phyloP scores from a whole-genome alignment of 2,888 invertebrate genomes.

The Orthosia incerta region DNA sequence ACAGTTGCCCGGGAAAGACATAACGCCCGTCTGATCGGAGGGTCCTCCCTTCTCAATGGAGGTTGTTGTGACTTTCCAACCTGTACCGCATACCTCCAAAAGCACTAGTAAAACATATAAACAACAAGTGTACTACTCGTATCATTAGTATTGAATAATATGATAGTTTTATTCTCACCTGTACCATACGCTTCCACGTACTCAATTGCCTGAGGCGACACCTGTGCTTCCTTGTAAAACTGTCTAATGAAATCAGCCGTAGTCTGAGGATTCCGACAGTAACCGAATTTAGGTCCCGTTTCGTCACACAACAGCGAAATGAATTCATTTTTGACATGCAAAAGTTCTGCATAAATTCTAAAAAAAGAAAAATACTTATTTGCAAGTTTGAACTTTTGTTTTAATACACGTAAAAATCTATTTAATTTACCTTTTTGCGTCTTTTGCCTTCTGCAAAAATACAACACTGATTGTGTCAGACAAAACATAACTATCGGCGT shows the following conservation, averaged over 20 bases:
- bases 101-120: too few species aligned
- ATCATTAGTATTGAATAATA: neutral
- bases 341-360: slow-evolving; percentile 92
- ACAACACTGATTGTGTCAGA: slow-evolving; percentile 20
- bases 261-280: slow-evolving; percentile 88
- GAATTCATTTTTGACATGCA: slow-evolving; percentile 92
- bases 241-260: slow-evolving; percentile 88
- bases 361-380: slow-evolving; percentile 34
- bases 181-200: slow-evolving; percentile 97
- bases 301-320: slow-evolving; percentile 88
- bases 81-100: too few species aligned
- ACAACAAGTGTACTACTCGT: too few species aligned
- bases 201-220: slow-evolving; percentile 92
- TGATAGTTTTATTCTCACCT: slow-evolving; percentile 80
- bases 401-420: neutral
- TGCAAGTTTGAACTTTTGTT: neutral
- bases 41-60: too few species aligned
- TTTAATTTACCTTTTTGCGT: slow-evolving; percentile 8
- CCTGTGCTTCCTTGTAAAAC: slow-evolving; percentile 91
- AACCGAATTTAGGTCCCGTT: slow-evolving; percentile 80
- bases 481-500: slow-evolving; percentile 13
- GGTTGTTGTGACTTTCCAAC: too few species aligned
- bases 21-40: too few species aligned
- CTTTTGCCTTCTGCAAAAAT: slow-evolving; percentile 16
- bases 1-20: too few species aligned